A percentile compares a stretch with the other conserved stretches of the same genome.
phyloP scores from a whole-genome alignment of 2,797 vertebrate species.

The Dendrocincla tyrannina region DNA sequence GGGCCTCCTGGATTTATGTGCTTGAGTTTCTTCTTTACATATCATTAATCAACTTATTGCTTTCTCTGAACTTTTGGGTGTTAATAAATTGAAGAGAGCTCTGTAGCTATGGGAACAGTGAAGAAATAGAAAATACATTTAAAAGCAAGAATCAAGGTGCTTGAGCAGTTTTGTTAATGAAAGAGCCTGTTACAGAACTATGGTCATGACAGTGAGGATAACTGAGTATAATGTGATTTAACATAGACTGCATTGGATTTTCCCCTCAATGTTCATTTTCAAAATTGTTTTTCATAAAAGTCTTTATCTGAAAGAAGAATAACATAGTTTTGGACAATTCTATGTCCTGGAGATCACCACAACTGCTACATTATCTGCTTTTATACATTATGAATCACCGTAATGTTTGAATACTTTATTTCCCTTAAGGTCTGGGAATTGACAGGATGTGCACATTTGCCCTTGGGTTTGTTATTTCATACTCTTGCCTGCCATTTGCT shows the following conservation, averaged over 20 bases:
- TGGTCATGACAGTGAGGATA: background rate
- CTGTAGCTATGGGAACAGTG: background rate
- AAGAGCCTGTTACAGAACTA: background rate
- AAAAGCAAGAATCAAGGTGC: background rate
- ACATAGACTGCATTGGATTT: background rate
- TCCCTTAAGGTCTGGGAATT: background rate
- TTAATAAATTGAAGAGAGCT: background rate
- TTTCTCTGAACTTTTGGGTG: background rate
- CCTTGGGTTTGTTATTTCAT: slow-evolving; percentile 46
- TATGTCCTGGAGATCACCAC: background rate
- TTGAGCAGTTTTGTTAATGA: background rate
- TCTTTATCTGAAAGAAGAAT: background rate
- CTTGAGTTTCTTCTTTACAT: background rate
- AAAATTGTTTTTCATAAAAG: background rate
- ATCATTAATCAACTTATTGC: background rate
- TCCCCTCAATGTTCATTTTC: background rate
- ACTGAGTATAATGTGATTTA: background rate
- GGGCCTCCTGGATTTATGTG: background rate
- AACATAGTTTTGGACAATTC: background rate
- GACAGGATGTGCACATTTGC: background rate
- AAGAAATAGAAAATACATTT: background rate
- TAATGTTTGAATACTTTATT: background rate
- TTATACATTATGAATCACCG: background rate
- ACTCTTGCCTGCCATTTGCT: background rate
- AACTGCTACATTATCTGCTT: background rate